phyloP scores from a whole-genome alignment of 2,797 vertebrate genomes.

The Gymnothorax reevesii region DNA sequence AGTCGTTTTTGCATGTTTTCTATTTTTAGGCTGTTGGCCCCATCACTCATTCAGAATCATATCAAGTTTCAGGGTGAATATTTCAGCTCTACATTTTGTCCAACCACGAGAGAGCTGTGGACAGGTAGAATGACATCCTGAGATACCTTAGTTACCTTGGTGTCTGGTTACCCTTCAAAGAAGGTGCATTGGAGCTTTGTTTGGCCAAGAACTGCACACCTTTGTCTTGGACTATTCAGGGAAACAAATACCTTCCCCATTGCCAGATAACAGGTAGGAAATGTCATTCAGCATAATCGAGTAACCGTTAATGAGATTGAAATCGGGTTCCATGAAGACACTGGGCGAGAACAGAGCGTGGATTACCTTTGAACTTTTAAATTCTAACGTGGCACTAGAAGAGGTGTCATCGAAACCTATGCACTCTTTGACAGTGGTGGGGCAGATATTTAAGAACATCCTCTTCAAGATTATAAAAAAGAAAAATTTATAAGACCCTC shows the following conservation, averaged over 20 bases:
- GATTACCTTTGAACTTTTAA: constrained; percentile 36
- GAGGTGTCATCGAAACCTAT: constrained; percentile 45
- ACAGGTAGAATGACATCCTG: constrained; percentile 45
- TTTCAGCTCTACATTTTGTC: constrained; percentile 20
- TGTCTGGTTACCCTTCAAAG: constrained; percentile 48
- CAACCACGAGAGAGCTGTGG: constrained; percentile 37
- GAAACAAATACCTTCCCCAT: constrained; percentile 35
- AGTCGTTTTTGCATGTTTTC: constrained; percentile 57
- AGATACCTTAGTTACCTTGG: constrained; percentile 42
- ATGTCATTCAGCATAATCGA: constrained; percentile 42
- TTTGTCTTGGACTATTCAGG: constrained; percentile 42
- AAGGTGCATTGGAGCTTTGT: constrained; percentile 41
- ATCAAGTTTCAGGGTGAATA: constrained; percentile 45
- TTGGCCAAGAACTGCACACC: constrained; percentile 13
- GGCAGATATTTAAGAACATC: constrained; percentile 11
- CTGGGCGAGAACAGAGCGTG: constrained; percentile 36
- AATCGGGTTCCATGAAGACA: constrained; percentile 25
- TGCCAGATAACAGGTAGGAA: constrained; percentile 40
- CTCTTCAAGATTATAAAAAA: constrained; percentile 14
- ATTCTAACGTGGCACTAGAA: constrained; percentile 34
- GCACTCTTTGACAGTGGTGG: background rate
- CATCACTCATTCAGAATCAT: constrained; percentile 46
- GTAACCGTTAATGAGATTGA: constrained; percentile 49
- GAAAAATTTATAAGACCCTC: no score
- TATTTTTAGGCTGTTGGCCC: constrained; percentile 47